Evolutionary conservation across 2,113 vertebrate genomes (phyloP), one percentile per base, ranked within the genome.

Genomic region (Miniopterus natalensis): DNA sequence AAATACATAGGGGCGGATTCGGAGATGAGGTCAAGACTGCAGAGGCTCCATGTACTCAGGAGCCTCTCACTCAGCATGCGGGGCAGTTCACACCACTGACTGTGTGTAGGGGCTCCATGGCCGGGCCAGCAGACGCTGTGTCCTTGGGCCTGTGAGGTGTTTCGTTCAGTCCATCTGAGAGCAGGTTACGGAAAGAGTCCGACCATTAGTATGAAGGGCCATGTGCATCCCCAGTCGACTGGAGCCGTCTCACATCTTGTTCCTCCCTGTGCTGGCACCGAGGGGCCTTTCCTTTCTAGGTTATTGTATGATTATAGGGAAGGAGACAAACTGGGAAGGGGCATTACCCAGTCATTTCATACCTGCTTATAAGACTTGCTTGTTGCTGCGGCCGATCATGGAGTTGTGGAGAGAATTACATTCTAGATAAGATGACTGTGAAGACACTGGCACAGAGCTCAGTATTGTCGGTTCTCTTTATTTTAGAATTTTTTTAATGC

Each of bases 271-370:
- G 36, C 9, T 29, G 51, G 77, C 70, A 1, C 59, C 15, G 70
- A 71, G 15, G n/a, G 10, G 51, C 71, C 61, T 57, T 91, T 23
- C 80, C 71, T 83, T 61, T 84, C 49, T 89, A 51, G 61, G 11
- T 73, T 83, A 51, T 29, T 74, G 40, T 49, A 20, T 61, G 59
- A 40, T 18, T 75, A 0, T 63, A 7, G 31, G 8, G 29, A 59
- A 71, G 51, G 47, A 65, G 86, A 12, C 70, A 47, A 27, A 53
- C n/a, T 1, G 23, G 29, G 45, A 65, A 42, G 31, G 21, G 59
- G 21, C 13, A 1, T 71, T 40, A 27, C 17, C 40, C 23, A 36
- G 2, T 4, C 36, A 40, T 36, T 36, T 36, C 36, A 36, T 36
- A 36, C 36, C 36, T 36, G 36, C 36, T 36, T 87, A 31, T 53